Percentiles rank a stretch among this genome's conserved stretches.
These are phyloP conservation scores for Diachrysia chrysitis DNA, from an alignment of 2,888 invertebrate genomes.

Conservation along the genomic window DNA sequence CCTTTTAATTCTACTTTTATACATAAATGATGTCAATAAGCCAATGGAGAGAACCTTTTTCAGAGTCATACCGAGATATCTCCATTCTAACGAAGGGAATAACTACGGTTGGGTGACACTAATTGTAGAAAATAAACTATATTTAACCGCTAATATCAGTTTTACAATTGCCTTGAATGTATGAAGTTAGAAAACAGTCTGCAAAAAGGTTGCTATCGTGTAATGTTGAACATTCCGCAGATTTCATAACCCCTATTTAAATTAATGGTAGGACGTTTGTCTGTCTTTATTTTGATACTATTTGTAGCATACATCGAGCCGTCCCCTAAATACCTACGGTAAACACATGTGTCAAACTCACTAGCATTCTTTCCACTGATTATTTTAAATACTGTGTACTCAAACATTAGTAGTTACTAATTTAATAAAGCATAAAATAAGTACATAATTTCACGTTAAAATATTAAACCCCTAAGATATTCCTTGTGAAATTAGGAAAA, in stretches of 20 bases:
- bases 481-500: too few species aligned
- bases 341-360: neutral
- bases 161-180: neutral
- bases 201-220: neutral
- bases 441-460: too few species aligned
- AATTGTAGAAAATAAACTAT: conserved; percentile 1
- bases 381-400: too few species aligned
- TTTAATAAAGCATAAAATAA: too few species aligned
- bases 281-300: neutral
- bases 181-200: neutral
- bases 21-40: neutral
- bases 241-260: neutral
- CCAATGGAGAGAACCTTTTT: neutral
- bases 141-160: neutral
- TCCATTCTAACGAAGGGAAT: neutral
- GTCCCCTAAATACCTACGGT: neutral
- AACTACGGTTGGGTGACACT: neutral
- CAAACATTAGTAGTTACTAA: too few species aligned
- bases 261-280: neutral
- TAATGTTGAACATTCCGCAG: neutral
- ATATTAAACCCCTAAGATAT: too few species aligned
- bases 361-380: neutral
- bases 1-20: neutral
- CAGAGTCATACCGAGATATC: neutral
- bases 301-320: neutral